These are phyloP conservation scores for Aquatica leii DNA, from an alignment of 2,888 invertebrate genomes.

Conservation along the genomic window DNA sequence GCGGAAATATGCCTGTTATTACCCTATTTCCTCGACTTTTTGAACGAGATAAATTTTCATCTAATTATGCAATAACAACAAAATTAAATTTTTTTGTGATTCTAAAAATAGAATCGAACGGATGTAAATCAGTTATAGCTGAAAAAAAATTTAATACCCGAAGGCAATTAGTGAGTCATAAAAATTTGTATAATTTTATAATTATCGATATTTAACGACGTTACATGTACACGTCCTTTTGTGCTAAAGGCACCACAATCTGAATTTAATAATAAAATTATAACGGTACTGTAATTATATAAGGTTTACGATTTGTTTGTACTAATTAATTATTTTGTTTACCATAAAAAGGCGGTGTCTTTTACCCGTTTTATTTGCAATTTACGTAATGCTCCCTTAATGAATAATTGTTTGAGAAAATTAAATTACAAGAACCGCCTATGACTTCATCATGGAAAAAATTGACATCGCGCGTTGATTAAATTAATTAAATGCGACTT, in stretches of 20 bases:
- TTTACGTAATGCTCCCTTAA: too few species aligned
- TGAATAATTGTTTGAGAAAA: too few species aligned
- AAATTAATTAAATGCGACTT: too few species aligned
- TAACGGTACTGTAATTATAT: conserved; percentile 8
- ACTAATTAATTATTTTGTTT: too few species aligned
- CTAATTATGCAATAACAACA: conserved; percentile 18
- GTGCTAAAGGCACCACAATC: conserved; percentile 4
- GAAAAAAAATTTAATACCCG: not conserved
- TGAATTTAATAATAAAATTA: conserved; percentile 26
- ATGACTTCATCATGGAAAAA: too few species aligned
- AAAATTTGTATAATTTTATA: not conserved
- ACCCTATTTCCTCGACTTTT: conserved; percentile 25
- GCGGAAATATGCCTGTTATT: conserved; percentile 33
- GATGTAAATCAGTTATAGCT: not conserved
- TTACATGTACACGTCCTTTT: conserved; percentile 11
- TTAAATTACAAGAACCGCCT: too few species aligned
- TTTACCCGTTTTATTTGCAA: too few species aligned
- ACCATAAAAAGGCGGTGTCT: too few species aligned
- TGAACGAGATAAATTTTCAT: conserved; percentile 22
- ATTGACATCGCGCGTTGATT: too few species aligned
- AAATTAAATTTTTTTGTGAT: conserved; percentile 6
- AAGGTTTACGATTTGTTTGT: too few species aligned
- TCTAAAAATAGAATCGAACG: not conserved
- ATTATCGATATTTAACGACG: conserved; percentile 12
- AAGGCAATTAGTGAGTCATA: not conserved